Percentiles rank a stretch among this genome's conserved stretches.
Evolutionary conservation across 2,888 invertebrate species (phyloP).

Genomic region (Lamellibrachia satsuma): DNA sequence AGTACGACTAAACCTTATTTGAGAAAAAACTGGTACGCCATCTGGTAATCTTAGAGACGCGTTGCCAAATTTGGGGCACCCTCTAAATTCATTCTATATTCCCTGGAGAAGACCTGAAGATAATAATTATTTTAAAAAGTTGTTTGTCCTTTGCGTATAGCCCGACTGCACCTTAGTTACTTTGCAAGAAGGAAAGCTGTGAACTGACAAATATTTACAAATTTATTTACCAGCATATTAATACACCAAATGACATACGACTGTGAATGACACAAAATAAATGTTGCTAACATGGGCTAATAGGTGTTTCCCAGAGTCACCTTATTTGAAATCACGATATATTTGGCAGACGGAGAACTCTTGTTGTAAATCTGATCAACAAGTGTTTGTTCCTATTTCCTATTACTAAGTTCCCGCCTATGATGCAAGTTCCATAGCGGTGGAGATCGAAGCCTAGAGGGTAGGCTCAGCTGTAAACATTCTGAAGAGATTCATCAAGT

Average conservation of each 20-base stretch:
- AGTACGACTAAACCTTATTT: too few relatives aligned
- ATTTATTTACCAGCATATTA: constrained; percentile 1
- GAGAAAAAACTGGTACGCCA: too few relatives aligned
- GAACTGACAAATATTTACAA: neutral
- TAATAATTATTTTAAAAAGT: neutral
- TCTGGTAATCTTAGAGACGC: too few relatives aligned
- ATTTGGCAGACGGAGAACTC: neutral
- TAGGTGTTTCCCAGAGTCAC: neutral
- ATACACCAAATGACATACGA: neutral
- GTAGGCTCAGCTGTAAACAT: too few relatives aligned
- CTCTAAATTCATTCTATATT: too few relatives aligned
- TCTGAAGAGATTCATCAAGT: too few relatives aligned
- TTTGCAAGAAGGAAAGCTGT: neutral
- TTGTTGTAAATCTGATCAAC: neutral
- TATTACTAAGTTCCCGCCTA: neutral
- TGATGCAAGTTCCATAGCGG: too few relatives aligned
- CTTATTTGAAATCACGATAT: neutral
- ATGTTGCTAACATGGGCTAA: neutral
- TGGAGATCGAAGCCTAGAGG: too few relatives aligned
- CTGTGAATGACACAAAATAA: neutral
- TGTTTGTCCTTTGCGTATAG: neutral
- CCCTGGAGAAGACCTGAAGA: neutral
- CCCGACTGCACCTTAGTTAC: neutral
- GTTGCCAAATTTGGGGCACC: too few relatives aligned
- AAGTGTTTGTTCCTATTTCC: neutral